Evolutionary conservation across 2,113 vertebrate species (phyloP).

Genomic region (Oxygymnocypris stewartii): DNA sequence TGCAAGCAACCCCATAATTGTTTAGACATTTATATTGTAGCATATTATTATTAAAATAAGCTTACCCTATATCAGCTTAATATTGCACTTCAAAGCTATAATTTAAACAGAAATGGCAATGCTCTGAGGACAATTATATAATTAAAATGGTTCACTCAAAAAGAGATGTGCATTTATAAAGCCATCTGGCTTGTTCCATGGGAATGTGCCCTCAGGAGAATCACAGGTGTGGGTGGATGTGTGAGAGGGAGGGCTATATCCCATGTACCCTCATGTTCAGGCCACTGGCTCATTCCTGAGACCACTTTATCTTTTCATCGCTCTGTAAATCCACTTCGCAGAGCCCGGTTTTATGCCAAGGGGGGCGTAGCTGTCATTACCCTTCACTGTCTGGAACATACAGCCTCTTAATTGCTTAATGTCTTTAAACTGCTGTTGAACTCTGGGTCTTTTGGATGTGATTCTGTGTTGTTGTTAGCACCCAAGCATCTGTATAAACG

Average conservation of each 20-base stretch:
- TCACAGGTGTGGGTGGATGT: slow-evolving; percentile 68
- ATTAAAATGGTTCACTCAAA: slow-evolving; percentile 34
- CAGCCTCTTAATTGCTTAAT: slow-evolving; percentile 59
- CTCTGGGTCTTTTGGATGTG: slow-evolving; percentile 41
- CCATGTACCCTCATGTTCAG: slow-evolving; percentile 60
- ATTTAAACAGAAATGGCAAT: slow-evolving; percentile 15
- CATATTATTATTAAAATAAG: not conserved
- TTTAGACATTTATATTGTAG: not conserved
- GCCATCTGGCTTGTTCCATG: slow-evolving; percentile 70
- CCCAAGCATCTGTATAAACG: slow-evolving; percentile 8
- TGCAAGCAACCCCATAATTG: not conserved
- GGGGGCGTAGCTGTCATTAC: slow-evolving; percentile 62
- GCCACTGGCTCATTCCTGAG: slow-evolving; percentile 75
- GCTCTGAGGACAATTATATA: slow-evolving; percentile 37
- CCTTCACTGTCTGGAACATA: slow-evolving; percentile 43
- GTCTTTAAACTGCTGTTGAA: slow-evolving; percentile 58
- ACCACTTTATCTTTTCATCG: slow-evolving; percentile 74
- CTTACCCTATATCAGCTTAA: not conserved
- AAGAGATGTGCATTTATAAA: slow-evolving; percentile 62
- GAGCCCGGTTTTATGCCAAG: slow-evolving; percentile 55
- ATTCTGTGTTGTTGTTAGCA: slow-evolving; percentile 48
- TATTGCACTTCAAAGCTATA: not conserved
- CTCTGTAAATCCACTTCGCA: slow-evolving; percentile 60
- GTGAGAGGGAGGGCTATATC: slow-evolving; percentile 41
- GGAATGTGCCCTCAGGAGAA: slow-evolving; percentile 75